Base-by-base conservation (phyloP, 37 sponge, comb jelly and placozoan species). In the Agelas oroides region DNA sequence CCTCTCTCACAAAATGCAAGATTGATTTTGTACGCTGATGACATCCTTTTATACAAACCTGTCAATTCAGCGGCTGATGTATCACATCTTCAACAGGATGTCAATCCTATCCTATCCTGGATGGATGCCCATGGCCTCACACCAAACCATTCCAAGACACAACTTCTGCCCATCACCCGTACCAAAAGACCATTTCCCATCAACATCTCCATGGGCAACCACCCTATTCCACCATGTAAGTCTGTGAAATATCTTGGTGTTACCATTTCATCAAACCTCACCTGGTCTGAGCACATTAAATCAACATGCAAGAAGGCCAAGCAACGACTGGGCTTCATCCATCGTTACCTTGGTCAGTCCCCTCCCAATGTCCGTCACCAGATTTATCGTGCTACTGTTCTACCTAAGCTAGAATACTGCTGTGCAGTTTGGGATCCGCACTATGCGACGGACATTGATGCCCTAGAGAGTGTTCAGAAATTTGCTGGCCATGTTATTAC, bases 211-310 rank as follows among this genome's bases (percentile, higher is more conserved):
- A 56, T 82, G 12, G 35, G 71, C 36, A n/a, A n/a, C 31, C 25
- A 35, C 8, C 34, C 5, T 6, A 70, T 71, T 8, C 17, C 31
- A 5, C 38, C 61, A 8, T 25, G 59, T 59, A 64, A 68, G 12
- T 56, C 59, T n/a, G 64, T 70, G 6, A 59, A 13, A 19, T 82
- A 53, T 40, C 81, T 80, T 65, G 81, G 81, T 18, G 81, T 66
- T 53, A 82, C 63, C 40, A 59, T 82, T 5, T 23, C 38, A 34
- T 11, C 20, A 39, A 33, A 83, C 32, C 84, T 83, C 52, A 28
- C 53, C 18, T 83, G 84, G 84, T 18, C 41, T 24, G 21, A 25
- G 3, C 75, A 83, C 67, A 63, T 72, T 27, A 38, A 27, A 11
- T 13, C 6, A 2, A 41, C 40, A 11, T 83, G 84, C n/a, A 61